Percentiles rank a stretch among this genome's conserved stretches.
These are phyloP conservation scores for Cathartes aura DNA, from an alignment of 2,113 vertebrate genomes.

Conservation along the genomic window DNA sequence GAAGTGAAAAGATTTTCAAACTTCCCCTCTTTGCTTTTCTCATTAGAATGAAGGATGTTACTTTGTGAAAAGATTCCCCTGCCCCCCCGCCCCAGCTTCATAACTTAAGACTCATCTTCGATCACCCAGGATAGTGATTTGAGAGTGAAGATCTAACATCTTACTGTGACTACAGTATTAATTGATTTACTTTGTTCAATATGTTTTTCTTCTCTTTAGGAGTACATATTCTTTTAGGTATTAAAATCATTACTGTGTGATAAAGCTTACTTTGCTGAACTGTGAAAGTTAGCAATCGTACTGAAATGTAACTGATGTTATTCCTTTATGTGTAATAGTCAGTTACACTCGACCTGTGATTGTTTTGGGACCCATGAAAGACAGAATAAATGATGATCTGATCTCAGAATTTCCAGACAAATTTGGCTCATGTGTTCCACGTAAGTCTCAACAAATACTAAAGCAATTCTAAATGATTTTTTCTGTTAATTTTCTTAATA, in stretches of 20 bases:
- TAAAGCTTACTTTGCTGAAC: background rate
- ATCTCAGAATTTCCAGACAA: slow-evolving; percentile 99
- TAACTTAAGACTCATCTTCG: background rate
- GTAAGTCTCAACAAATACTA: slow-evolving; percentile 78
- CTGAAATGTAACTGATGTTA: background rate
- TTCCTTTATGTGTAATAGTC: slow-evolving; percentile 77
- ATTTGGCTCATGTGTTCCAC: slow-evolving; percentile 97
- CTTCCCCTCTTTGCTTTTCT: background rate
- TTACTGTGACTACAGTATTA: background rate
- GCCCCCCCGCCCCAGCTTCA: background rate
- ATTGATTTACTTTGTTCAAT: background rate
- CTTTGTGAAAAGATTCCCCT: background rate
- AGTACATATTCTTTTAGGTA: background rate
- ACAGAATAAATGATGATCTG: slow-evolving; percentile 95
- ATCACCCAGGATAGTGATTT: background rate
- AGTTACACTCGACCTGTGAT: slow-evolving; percentile 95
- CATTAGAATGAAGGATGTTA: background rate
- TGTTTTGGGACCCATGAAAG: slow-evolving; percentile 97
- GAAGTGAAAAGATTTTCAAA: background rate
- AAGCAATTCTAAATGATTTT: background rate
- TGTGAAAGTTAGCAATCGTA: background rate
- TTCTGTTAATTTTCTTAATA: background rate
- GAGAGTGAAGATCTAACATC: background rate
- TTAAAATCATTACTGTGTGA: background rate
- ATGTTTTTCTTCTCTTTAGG: background rate